These are phyloP conservation scores for Bos taurus DNA, from an alignment of 2,113 vertebrate species.

Conservation along the genomic window ARS-UCD2.0 NC_037337.1:26225001-26225500, in stretches of 20 bases:
- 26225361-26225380: slow-evolving; percentile 49
- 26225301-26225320: neutral
- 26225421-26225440: neutral
- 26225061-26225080: neutral
- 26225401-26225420: neutral
- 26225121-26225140: neutral
- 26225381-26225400: neutral
- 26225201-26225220: neutral
- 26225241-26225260: neutral
- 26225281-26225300: neutral
- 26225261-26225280: neutral
- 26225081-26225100: neutral
- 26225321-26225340: neutral
- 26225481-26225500: neutral
- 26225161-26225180: neutral
- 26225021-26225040: neutral
- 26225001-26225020: slow-evolving; percentile 51
- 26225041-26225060: neutral
- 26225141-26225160: neutral
- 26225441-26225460: neutral
- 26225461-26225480: neutral
- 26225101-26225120: neutral
- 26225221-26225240: neutral
- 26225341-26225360: neutral
- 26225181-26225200: neutral